Evolutionary conservation across 23 tunicate species (phyloP).

Genomic region (Ciona savignyi): DNA sequence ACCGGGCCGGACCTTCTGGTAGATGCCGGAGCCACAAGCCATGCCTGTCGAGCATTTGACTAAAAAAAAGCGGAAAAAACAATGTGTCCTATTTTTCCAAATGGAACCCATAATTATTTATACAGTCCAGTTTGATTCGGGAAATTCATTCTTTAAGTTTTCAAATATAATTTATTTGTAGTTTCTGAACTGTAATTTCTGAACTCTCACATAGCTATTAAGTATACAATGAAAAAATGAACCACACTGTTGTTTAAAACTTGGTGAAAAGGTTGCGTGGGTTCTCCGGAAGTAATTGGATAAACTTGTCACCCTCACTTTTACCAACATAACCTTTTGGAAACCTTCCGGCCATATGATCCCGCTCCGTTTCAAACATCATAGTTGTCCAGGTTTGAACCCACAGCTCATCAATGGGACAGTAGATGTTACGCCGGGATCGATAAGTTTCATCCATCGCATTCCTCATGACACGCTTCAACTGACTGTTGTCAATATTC

Average conservation of each 20-base stretch:
- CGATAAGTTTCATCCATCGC: neutral
- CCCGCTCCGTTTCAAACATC: neutral
- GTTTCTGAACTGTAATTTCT: no score
- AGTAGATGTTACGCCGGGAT: neutral
- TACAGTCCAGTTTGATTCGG: no score
- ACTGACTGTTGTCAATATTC: constrained; percentile 17
- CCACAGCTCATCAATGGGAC: constrained; percentile 34
- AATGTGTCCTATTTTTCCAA: no score
- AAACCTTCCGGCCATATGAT: neutral
- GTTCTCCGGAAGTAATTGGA: neutral
- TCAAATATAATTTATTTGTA: no score
- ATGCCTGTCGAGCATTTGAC: no score
- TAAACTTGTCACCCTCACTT: constrained; percentile 11
- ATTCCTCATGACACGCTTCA: constrained; percentile 14
- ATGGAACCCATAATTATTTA: no score
- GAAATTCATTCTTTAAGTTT: no score
- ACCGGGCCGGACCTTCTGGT: no score
- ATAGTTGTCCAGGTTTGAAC: constrained; percentile 2
- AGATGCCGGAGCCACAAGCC: no score
- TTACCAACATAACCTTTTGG: constrained; percentile 1
- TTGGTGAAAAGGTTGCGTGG: neutral
- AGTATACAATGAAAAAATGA: no score
- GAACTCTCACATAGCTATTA: no score
- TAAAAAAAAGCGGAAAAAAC: no score
- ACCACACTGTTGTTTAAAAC: neutral